Evolutionary conservation across 1,140 invertebrate genomes (phyloP), one percentile per base, ranked within the genome.

Genomic region (Harpegnathos saltator): DNA sequence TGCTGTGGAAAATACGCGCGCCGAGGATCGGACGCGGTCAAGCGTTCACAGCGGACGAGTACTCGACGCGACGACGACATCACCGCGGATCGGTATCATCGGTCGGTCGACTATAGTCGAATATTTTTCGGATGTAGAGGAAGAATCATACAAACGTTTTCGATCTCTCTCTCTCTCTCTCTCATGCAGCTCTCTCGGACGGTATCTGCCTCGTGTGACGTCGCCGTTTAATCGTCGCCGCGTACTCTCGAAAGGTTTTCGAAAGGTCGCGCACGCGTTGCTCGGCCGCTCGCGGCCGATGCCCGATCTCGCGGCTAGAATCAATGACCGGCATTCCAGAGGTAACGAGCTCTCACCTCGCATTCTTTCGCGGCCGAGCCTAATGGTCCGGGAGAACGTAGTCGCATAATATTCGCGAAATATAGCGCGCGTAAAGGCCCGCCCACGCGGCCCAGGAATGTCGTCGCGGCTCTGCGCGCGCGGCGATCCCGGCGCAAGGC

Each of bases 331-430:
- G 66, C 85, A 87, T 87, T 87, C 85, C 85, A 44, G 66, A 62
- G 74, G 61, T 86, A 87, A 86, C 85, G 85, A 88, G 85, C 59
- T 80, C 56, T 62, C 85, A 74, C 61, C 85, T 26, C 50, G 75
- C 82, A 77, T 84, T 88, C 85, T 87, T 88, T 84, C 50, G 29
- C 69, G 33, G 58, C 14, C 50, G 38, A 26, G 33, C 75, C 72
- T 84, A 84, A 87, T 84, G 75, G 33, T 50, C 68, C 26, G 69
- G 24, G 85, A 56, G 82, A 84, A 82, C 61, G 85, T 81, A 84
- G 78, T 75, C 81, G 69, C 77, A 78, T 88, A 84, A 88, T 88
- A 87, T 84, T 87, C 82, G 82, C 82, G 65, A 88, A 84, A 88
- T 69, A 87, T 77, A 59, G 33, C 44, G 38, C 68, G 74, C 26